These are phyloP conservation scores for Micrasema longulum DNA, from an alignment of 1,140 invertebrate species.

Conservation along the genomic window DNA sequence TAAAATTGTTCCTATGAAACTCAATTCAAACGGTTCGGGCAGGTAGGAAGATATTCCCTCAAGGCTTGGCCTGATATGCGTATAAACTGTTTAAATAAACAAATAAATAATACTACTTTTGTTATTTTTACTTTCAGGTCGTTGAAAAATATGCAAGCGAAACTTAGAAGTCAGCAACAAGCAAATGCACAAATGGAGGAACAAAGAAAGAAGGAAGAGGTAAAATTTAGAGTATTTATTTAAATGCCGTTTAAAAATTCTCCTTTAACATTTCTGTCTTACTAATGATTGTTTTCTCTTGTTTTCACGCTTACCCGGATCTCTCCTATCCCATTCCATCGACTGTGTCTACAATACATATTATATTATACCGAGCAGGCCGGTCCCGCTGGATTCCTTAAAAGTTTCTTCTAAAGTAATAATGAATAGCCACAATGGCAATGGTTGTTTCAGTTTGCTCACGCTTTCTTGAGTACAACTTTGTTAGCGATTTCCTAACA, in stretches of 20 bases:
- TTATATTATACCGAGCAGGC: constrained; percentile 69
- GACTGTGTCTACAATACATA: too few relatives aligned
- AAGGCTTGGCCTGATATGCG: too few relatives aligned
- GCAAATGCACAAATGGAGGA: constrained; percentile 74
- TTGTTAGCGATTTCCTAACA: constrained; percentile 48
- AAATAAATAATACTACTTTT: too few relatives aligned
- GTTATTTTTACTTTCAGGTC: constrained; percentile 72
- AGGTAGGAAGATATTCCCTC: too few relatives aligned
- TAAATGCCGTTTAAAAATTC: background rate
- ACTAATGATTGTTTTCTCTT: constrained; percentile 45
- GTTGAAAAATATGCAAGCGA: constrained; percentile 88
- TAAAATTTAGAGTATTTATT: constrained; percentile 15
- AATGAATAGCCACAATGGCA: constrained; percentile 15
- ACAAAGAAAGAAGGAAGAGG: constrained; percentile 72
- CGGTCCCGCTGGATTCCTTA: constrained; percentile 88
- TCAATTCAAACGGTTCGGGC: too few relatives aligned
- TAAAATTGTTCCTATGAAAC: too few relatives aligned
- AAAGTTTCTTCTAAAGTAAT: constrained; percentile 85
- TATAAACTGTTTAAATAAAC: too few relatives aligned
- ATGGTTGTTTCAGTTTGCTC: constrained; percentile 48
- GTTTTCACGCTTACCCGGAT: constrained; percentile 46
- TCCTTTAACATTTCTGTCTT: background rate
- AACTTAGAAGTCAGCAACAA: constrained; percentile 84
- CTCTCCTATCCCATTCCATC: constrained; percentile 25
- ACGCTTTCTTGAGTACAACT: constrained; percentile 49